Conservation (phyloP, 2,113 vertebrate genomes). For the Tachycineta bicolor region DNA sequence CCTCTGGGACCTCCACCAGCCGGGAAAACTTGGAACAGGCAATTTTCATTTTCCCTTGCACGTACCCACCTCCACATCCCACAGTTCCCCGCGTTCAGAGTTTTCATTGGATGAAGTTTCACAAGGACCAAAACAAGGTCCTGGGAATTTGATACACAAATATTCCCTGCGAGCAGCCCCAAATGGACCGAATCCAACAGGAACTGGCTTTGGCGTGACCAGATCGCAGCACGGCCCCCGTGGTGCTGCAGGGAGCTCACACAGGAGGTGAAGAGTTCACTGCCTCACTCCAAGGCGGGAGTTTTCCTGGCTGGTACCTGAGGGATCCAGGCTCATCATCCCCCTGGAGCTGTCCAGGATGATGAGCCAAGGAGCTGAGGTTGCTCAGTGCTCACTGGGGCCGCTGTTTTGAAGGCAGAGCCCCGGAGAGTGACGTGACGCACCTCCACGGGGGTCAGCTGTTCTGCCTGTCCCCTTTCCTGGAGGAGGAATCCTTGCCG, state of each 20-base stretch:
- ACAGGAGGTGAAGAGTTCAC: not conserved
- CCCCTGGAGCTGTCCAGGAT: not conserved
- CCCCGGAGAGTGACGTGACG: not conserved
- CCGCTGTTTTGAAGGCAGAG: not conserved
- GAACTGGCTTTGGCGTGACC: not conserved
- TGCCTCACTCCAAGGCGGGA: not conserved
- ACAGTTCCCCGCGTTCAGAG: fast-evolving
- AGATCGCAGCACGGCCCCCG: fast-evolving
- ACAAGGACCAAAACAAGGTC: not conserved
- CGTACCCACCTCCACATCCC: fast-evolving
- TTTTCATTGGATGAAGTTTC: not conserved
- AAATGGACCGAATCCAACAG: not conserved
- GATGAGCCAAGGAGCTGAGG: not conserved
- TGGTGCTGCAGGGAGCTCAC: not conserved
- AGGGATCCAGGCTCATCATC: not conserved
- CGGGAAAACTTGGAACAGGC: not conserved
- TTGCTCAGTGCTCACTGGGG: not conserved
- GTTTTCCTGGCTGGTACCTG: conserved; percentile 18
- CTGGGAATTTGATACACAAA: not conserved
- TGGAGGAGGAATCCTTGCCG: not conserved
- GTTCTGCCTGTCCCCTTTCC: not conserved
- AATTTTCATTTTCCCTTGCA: not conserved
- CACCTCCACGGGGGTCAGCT: not conserved
- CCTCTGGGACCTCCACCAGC: not conserved
- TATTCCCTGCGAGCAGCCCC: not conserved